These are phyloP conservation scores for Acheta domesticus DNA, from an alignment of 2,888 invertebrate species.

Conservation along the genomic window DNA sequence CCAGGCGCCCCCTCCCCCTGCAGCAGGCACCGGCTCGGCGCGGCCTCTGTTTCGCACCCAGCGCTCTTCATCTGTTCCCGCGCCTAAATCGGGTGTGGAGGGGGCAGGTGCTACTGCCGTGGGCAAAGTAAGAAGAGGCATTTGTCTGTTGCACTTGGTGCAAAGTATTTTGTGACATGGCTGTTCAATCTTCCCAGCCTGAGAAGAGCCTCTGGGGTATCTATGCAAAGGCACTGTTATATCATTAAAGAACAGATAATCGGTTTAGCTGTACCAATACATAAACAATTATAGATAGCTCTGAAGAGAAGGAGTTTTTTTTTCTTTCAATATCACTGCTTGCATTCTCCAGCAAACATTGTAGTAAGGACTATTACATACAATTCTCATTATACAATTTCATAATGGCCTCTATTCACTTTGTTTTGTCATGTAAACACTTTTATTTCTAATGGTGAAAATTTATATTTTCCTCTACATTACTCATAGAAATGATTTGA, in stretches of 20 bases:
- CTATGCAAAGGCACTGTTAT: not conserved
- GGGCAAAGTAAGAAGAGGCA: slow-evolving; percentile 39
- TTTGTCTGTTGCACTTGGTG: not conserved
- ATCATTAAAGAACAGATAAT: not conserved
- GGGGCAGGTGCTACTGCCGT: slow-evolving; percentile 38
- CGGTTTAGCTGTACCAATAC: too few species aligned
- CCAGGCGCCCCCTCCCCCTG: slow-evolving; percentile 45
- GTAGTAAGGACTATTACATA: too few species aligned
- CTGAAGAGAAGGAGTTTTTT: too few species aligned
- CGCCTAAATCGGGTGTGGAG: slow-evolving; percentile 44
- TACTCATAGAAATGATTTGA: too few species aligned
- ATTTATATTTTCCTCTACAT: too few species aligned
- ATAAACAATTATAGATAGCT: too few species aligned
- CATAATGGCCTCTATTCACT: too few species aligned
- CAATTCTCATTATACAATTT: too few species aligned
- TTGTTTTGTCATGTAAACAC: too few species aligned
- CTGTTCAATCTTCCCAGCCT: not conserved
- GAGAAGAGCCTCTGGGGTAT: not conserved
- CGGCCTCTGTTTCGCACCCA: slow-evolving; percentile 59
- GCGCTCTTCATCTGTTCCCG: slow-evolving; percentile 63
- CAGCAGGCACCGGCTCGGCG: slow-evolving; percentile 38
- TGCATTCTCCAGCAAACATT: too few species aligned
- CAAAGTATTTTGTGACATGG: not conserved
- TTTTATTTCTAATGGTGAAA: too few species aligned
- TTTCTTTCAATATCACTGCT: too few species aligned